A percentile compares a stretch with the other conserved stretches of the same genome.
Conservation (phyloP, 2,888 invertebrate genomes). For the Seladonia tumulorum region DNA sequence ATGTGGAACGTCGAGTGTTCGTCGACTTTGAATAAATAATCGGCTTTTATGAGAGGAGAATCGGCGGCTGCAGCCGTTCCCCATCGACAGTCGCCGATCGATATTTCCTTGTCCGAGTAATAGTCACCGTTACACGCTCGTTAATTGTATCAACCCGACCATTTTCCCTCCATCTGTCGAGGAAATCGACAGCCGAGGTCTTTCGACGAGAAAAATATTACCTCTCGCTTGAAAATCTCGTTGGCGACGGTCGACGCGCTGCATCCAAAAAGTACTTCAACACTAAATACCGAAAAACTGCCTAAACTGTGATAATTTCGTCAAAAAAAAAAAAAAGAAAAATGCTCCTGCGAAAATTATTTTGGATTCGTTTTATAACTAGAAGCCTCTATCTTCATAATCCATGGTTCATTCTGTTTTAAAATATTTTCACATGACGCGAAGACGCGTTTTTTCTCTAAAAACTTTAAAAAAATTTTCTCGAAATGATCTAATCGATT, state of each 20-base stretch:
- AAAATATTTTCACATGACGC: too few species aligned
- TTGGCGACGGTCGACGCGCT: background rate
- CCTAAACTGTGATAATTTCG: too few species aligned
- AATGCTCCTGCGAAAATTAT: too few species aligned
- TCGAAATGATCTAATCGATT: too few species aligned
- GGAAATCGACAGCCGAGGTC: background rate
- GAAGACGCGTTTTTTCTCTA: too few species aligned
- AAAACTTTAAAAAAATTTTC: too few species aligned
- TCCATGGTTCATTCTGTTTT: too few species aligned
- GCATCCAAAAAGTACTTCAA: too few species aligned
- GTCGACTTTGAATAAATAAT: slow-evolving; percentile 68
- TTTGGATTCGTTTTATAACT: too few species aligned
- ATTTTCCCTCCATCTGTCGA: background rate
- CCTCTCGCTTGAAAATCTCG: background rate
- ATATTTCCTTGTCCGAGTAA: background rate
- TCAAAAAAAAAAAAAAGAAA: too few species aligned
- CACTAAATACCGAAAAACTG: too few species aligned
- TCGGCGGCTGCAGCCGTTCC: slow-evolving; percentile 23
- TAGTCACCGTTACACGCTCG: background rate
- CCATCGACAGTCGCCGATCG: slow-evolving; percentile 31
- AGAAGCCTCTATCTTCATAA: too few species aligned
- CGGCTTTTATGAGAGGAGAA: slow-evolving; percentile 51
- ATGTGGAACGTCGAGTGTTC: slow-evolving; percentile 63
- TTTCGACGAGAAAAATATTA: background rate
- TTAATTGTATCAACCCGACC: slow-evolving; percentile 6